Evolutionary conservation across 2,797 vertebrate genomes (phyloP).

Genomic region (Myripristis jacobus): DNA sequence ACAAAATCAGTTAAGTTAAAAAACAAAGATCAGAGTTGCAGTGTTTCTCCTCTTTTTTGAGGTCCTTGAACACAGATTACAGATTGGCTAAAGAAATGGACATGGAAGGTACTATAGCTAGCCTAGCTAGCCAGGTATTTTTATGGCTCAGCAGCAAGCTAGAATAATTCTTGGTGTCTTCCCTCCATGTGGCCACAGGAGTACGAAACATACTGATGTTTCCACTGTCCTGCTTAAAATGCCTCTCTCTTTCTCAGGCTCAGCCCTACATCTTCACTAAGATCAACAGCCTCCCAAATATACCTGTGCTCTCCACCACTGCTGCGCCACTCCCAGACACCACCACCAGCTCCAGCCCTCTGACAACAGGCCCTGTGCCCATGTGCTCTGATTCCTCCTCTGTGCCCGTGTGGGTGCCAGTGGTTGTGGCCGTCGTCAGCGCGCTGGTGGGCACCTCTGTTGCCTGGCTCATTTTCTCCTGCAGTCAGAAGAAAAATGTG

Average conservation of each 20-base stretch:
- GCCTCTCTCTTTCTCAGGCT: conserved; percentile 76
- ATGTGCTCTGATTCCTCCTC: conserved; percentile 47
- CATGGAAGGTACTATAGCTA: too few relatives aligned
- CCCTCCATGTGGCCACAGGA: too few relatives aligned
- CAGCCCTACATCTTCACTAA: conserved; percentile 88
- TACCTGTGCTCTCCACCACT: conserved; percentile 25
- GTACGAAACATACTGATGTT: not conserved
- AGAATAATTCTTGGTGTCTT: too few relatives aligned
- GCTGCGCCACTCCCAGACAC: not conserved
- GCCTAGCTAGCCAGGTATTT: too few relatives aligned
- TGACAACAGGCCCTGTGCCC: not conserved
- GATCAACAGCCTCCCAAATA: conserved; percentile 80
- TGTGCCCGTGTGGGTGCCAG: conserved; percentile 84
- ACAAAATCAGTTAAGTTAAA: too few relatives aligned
- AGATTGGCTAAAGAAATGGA: too few relatives aligned
- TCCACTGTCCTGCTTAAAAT: not conserved
- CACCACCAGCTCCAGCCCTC: not conserved
- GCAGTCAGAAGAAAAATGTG: conserved; percentile 4
- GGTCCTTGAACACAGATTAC: too few relatives aligned
- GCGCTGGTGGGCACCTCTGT: conserved; percentile 74
- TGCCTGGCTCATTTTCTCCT: conserved; percentile 61
- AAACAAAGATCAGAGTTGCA: too few relatives aligned
- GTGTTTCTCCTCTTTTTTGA: too few relatives aligned
- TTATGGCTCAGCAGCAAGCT: too few relatives aligned
- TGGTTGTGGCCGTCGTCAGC: conserved; percentile 76